Evolutionary conservation across 2,113 vertebrate species (phyloP), one percentile per base, ranked within the genome.

Genomic region (Zonotrichia leucophrys): DNA sequence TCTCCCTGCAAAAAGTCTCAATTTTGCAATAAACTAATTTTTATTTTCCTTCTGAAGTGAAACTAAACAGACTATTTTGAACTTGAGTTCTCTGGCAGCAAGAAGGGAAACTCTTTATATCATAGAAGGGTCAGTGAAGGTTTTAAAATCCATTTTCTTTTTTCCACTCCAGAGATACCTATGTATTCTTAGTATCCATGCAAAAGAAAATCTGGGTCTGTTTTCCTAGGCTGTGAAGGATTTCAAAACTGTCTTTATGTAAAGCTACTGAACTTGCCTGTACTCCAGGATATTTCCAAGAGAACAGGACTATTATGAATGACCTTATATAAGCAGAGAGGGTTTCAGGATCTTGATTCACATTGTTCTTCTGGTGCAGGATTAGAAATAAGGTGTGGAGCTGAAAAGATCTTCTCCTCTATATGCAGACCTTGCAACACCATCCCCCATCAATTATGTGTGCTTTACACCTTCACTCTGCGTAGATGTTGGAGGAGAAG

Each of bases 311-410:
- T 80, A 18, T 60, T 92, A 24, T 30, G 33, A 59, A 63, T 3
- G 10, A 37, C 27, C 72, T 72, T 73, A 47, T 83, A 80, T 74
- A 72, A 80, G 50, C 92, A 89, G 19, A 39, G 35, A 6, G 50
- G n/a, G 90, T 88, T 96, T 93, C 44, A 74, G 59, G 14, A 63
- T 81, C 60, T 85, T 50, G 25, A 83, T 93, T 90, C 60, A 70
- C 16, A 55, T 80, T 77, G 15, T 76, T 70, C 47, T 76, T 79
- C 35, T 92, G 42, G 16, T 70, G 25, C 5, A 27, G 68, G 68
- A 67, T 74, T 92, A 77, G 41, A 83, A 62, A 25, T 27, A 9
- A 80, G 12, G 19, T 67, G 8, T 27, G 27, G 33, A 77, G 42
- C 72, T 55, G 47, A 46, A 77, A 90, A 68, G 42, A 92, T 86